Evolutionary conservation across 1,140 invertebrate genomes (phyloP).

Genomic region (Brachionus paranguensis): DNA sequence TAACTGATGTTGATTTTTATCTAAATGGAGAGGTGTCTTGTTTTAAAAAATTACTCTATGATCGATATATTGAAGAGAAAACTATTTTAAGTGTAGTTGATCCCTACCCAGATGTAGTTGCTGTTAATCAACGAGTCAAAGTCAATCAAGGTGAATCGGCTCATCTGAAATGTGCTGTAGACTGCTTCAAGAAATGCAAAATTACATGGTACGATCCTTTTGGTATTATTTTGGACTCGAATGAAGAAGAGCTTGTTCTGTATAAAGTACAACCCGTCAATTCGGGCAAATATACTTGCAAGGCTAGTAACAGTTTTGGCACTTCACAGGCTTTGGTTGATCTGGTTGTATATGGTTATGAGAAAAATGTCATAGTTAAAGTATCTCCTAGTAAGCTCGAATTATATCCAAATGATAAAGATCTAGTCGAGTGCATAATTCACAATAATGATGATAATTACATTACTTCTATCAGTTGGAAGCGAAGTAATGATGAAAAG

Average conservation of each 20-base stretch:
- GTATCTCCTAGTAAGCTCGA: neutral
- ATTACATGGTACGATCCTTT: conserved; percentile 5
- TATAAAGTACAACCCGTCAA: neutral
- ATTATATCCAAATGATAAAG: neutral
- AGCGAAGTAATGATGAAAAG: neutral
- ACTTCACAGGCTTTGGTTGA: neutral
- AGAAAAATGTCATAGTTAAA: neutral
- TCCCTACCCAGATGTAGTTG: neutral
- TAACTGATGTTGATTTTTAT: neutral
- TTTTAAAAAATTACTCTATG: neutral
- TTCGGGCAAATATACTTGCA: neutral
- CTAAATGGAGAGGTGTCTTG: neutral
- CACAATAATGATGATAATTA: neutral
- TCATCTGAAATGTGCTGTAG: neutral
- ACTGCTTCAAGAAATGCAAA: neutral
- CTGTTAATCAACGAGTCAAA: neutral
- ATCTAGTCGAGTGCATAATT: neutral
- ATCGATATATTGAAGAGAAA: neutral
- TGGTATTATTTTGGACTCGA: neutral
- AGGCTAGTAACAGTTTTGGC: neutral
- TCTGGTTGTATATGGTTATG: neutral
- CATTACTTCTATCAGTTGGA: neutral
- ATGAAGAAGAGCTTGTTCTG: neutral
- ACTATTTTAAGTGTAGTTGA: neutral
- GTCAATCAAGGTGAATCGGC: neutral